Percentiles rank a stretch among this genome's conserved stretches.
Conservation (phyloP, 2,113 vertebrate species). For the Rhegmatorhina hoffmannsi region DNA sequence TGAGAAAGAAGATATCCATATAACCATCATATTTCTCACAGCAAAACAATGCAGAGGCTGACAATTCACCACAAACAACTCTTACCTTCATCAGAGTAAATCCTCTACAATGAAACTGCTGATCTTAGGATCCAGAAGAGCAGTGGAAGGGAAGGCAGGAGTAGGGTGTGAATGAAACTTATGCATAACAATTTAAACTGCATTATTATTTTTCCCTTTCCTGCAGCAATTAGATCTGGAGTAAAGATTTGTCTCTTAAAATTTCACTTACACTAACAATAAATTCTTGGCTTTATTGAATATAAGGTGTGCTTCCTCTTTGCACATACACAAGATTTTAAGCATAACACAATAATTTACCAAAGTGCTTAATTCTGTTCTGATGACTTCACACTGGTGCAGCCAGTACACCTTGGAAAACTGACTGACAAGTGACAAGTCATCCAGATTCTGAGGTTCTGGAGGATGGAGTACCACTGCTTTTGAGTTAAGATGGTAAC, state of each 20-base stretch:
- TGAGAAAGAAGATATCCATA: not conserved
- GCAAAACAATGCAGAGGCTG: not conserved
- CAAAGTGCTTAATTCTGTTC: slow-evolving; percentile 75
- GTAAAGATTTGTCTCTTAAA: not conserved
- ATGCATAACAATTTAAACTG: not conserved
- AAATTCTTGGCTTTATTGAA: not conserved
- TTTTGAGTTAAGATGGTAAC: slow-evolving; percentile 61
- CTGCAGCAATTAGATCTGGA: not conserved
- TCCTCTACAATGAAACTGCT: not conserved
- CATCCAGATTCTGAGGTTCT: slow-evolving; percentile 68
- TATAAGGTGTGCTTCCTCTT: not conserved
- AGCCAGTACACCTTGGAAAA: slow-evolving; percentile 74
- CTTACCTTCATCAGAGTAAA: not conserved
- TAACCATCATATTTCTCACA: not conserved
- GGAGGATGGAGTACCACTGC: slow-evolving; percentile 60
- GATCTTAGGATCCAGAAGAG: not conserved
- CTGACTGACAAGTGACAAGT: slow-evolving; percentile 35
- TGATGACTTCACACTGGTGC: slow-evolving; percentile 75
- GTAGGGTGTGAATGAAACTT: not conserved
- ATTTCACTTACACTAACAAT: not conserved
- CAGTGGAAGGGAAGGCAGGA: not conserved
- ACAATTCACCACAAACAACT: not conserved
- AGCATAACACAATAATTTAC: slow-evolving; percentile 46
- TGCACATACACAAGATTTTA: not conserved
- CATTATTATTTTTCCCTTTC: not conserved